Evolutionary conservation across 2,797 vertebrate genomes (phyloP).

Genomic region (Allochrocebus solatus): DNA sequence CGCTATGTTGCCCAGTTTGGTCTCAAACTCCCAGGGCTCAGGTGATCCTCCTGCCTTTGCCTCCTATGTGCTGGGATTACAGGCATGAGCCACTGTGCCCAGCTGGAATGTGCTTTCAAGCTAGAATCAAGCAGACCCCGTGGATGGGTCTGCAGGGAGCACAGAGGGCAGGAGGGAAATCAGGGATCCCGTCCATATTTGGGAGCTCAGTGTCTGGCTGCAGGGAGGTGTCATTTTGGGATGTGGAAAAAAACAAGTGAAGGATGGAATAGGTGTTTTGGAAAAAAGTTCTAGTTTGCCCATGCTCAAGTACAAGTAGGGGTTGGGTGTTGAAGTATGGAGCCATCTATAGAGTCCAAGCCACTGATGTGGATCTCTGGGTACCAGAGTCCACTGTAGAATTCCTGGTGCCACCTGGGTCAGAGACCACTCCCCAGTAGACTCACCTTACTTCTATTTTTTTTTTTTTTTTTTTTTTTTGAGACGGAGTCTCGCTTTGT

Average conservation of each 20-base stretch:
- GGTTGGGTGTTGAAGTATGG: no score
- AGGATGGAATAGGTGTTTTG: background rate
- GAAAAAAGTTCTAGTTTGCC: background rate
- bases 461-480: no score
- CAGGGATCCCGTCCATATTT: background rate
- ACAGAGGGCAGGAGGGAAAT: no score
- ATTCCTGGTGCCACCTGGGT: background rate
- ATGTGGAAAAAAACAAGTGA: background rate
- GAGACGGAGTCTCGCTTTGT: no score
- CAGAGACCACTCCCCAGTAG: no score
- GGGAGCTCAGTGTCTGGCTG: background rate
- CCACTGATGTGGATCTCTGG: background rate
- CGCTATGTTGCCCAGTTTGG: no score
- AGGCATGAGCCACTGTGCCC: no score
- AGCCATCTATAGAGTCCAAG: background rate
- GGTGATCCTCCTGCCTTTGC: no score
- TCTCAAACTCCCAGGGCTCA: no score
- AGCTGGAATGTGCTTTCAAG: background rate
- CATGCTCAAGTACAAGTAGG: no score
- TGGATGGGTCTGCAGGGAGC: background rate
- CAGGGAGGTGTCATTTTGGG: background rate
- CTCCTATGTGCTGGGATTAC: no score
- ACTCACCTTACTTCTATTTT: background rate
- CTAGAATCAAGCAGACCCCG: background rate
- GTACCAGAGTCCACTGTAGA: background rate